Evolutionary conservation across 2,888 invertebrate species (phyloP), one percentile per base, ranked within the genome.

Genomic region (Julus scandinavius): DNA sequence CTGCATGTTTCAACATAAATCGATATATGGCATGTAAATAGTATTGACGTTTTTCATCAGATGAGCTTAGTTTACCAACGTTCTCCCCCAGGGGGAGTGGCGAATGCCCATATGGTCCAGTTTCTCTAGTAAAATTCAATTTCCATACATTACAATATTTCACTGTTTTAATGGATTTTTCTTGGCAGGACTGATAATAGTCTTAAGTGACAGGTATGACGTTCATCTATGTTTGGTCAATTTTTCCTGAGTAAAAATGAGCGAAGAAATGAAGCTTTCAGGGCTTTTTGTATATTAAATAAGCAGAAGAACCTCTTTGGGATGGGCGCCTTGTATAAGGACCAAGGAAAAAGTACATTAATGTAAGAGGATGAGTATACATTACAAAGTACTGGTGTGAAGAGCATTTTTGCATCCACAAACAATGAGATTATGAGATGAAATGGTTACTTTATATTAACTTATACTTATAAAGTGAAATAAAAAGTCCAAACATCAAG

Each of bases 61-160:
- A 15, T 3, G 15, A 38, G 80, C 29, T 38, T 80, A 15, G 80
- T 38, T 80, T 80, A 40, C 80, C 2, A 4, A 38, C 80, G 29
- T 80, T 80, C 29, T 80, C 38, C 80, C 80, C 80, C 38, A 40
- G 80, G 80, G 80, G 80, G 80, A 11, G 80, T 38, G 29, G 11
- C 29, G 72, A 29, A 72, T 72, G 29, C 72, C 29, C 29, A 38
- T 29, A 80, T 15, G 80, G 80, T 80, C 80, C 80, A 80, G 38
- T 80, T 80, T 80, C 80, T 38, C 38, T 15, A 38, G 38, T 15
- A 15, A 40, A 80, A 80, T 80, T 80, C 80, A 80, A 80, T 80
- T 80, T 80, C 80, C 80, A 80, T 80, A 80, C 80, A 80, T 80
- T 80, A 80, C 38, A 80, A 80, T 80, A 80, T 13, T 80, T 11